These are phyloP conservation scores for Ectobius pallidus DNA, from an alignment of 2,888 invertebrate species.

Conservation along the genomic window DNA sequence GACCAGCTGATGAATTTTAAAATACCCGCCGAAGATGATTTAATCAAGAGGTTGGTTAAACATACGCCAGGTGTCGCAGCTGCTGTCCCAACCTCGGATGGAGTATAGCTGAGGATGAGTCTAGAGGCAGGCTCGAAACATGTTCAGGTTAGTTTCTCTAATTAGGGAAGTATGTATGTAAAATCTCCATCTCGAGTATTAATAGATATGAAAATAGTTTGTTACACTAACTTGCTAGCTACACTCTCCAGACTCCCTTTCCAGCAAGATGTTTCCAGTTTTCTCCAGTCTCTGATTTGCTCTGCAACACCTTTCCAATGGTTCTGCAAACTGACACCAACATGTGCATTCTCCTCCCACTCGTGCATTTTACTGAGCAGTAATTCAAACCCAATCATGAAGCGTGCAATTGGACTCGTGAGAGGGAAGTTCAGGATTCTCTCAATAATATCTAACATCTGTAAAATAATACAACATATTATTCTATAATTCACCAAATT, in stretches of 20 bases:
- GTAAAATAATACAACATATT: conserved; percentile 50
- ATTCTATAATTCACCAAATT: not conserved
- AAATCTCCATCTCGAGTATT: too few relatives aligned
- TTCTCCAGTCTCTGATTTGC: conserved; percentile 89
- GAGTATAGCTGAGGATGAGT: too few relatives aligned
- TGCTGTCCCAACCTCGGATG: too few relatives aligned
- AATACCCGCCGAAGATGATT: too few relatives aligned
- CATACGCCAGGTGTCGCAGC: too few relatives aligned
- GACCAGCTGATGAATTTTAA: too few relatives aligned
- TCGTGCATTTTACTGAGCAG: conserved; percentile 83
- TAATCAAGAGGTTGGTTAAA: too few relatives aligned
- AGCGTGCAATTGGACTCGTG: conserved; percentile 83
- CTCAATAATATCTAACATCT: conserved; percentile 71
- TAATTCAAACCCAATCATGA: conserved; percentile 88
- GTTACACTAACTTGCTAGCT: conserved; percentile 9
- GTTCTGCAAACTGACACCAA: conserved; percentile 78
- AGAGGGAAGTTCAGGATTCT: conserved; percentile 73
- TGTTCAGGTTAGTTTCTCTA: too few relatives aligned
- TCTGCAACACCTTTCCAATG: conserved; percentile 76
- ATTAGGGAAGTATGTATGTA: too few relatives aligned
- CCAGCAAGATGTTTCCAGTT: conserved; percentile 88
- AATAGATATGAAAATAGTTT: too few relatives aligned
- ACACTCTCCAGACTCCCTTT: conserved; percentile 68
- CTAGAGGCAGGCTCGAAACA: too few relatives aligned
- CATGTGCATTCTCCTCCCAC: conserved; percentile 92